Evolutionary conservation across 2,113 vertebrate species (phyloP).

Genomic region (Crotalus viridis): DNA sequence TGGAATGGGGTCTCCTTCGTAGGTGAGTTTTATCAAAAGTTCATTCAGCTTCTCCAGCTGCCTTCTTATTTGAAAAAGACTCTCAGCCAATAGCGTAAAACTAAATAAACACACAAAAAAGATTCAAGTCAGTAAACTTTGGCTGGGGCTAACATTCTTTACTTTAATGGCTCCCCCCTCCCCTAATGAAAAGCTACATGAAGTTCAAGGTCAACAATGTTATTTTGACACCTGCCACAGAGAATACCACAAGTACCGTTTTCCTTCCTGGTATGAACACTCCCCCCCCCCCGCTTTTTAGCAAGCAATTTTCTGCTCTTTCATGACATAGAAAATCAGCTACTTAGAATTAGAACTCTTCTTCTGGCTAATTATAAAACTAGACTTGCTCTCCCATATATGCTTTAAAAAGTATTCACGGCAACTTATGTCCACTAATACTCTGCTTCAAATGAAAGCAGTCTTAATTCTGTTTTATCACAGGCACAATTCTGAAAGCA

Average conservation of each 20-base stretch:
- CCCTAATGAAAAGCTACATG: not conserved
- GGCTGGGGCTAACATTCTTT: not conserved
- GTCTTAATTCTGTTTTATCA: not conserved
- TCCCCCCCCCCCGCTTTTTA: not conserved
- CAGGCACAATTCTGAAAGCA: not conserved
- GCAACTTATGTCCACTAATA: not conserved
- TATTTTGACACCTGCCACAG: not conserved
- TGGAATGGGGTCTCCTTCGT: constrained; percentile 90
- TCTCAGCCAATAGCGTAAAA: constrained; percentile 89
- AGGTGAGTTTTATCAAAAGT: constrained; percentile 88
- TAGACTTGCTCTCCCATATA: not conserved
- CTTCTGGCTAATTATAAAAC: not conserved
- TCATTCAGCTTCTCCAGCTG: constrained; percentile 94
- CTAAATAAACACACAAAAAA: constrained; percentile 64
- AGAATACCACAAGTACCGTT: not conserved
- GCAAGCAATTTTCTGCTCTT: not conserved
- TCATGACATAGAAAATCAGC: not conserved
- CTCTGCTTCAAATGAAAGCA: not conserved
- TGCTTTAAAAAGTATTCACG: not conserved
- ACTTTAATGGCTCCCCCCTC: not conserved
- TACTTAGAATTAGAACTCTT: not conserved
- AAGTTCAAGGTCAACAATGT: not conserved
- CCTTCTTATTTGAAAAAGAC: constrained; percentile 93
- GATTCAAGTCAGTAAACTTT: not conserved
- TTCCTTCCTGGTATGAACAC: not conserved